Evolutionary conservation across 2,113 vertebrate genomes (phyloP).

Genomic region (Holacanthus passer): DNA sequence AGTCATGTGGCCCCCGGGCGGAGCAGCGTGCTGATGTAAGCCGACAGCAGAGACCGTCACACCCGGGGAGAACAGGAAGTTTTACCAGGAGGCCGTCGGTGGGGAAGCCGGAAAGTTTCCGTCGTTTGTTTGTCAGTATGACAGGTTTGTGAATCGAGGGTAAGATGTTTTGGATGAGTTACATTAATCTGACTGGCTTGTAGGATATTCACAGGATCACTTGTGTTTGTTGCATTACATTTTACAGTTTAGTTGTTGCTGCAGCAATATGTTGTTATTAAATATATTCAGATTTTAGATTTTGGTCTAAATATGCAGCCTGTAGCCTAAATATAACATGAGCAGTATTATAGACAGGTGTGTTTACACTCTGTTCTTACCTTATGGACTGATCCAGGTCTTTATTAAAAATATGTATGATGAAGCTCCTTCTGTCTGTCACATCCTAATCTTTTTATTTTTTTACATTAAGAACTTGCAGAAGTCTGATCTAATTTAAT

Average conservation of each 20-base stretch:
- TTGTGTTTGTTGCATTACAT: slow-evolving; percentile 5
- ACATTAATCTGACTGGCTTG: neutral
- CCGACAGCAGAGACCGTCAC: neutral
- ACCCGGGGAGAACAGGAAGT: slow-evolving; percentile 31
- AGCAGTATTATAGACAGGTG: neutral
- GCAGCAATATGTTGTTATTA: neutral
- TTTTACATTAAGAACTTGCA: neutral
- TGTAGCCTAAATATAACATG: slow-evolving; percentile 14
- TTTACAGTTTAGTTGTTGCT: neutral
- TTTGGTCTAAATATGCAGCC: neutral
- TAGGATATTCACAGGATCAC: neutral
- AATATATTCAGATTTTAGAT: neutral
- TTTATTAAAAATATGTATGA: neutral
- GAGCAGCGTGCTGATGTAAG: slow-evolving; percentile 35
- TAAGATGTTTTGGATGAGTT: slow-evolving; percentile 13
- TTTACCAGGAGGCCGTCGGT: neutral
- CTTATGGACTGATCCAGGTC: neutral
- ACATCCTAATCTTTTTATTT: neutral
- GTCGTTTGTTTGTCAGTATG: slow-evolving; percentile 49
- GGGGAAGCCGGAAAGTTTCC: neutral
- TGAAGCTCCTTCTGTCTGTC: neutral
- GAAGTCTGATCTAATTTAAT: neutral
- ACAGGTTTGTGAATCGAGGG: slow-evolving; percentile 57
- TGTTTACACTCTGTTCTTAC: neutral
- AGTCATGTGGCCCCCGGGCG: slow-evolving; percentile 24